A percentile compares a stretch with the other conserved stretches of the same genome.
phyloP scores from a whole-genome alignment of 2,113 vertebrate species.

The Spheniscus mendiculus region DNA sequence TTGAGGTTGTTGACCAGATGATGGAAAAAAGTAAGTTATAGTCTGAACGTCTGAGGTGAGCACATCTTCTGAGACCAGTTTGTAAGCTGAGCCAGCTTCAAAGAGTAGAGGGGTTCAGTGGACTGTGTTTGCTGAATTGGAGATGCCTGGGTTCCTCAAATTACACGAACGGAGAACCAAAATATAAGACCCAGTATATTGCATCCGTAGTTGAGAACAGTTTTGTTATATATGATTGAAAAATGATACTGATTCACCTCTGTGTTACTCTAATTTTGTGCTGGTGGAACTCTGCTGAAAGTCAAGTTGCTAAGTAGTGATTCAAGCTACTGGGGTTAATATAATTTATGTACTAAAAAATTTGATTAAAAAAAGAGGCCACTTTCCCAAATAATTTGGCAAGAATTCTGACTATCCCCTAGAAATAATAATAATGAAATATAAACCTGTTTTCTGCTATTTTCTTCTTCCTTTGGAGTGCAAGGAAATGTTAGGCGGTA shows the following conservation, averaged over 20 bases:
- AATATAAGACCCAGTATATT: background rate
- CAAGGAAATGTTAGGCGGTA: background rate
- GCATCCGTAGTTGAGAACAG: background rate
- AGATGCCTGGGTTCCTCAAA: background rate
- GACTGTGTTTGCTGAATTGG: background rate
- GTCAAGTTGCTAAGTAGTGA: background rate
- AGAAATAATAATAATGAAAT: background rate
- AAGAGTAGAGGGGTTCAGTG: background rate
- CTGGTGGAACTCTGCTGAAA: background rate
- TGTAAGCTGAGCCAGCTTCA: background rate
- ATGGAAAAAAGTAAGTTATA: background rate
- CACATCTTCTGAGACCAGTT: background rate
- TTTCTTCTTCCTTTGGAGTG: background rate
- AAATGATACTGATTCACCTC: background rate
- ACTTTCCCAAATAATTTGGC: background rate
- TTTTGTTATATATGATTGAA: background rate
- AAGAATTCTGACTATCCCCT: background rate
- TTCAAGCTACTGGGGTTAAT: background rate
- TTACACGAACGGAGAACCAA: accelerated
- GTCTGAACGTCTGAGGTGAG: background rate
- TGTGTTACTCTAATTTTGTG: background rate
- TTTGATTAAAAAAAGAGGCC: background rate
- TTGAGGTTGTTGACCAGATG: background rate
- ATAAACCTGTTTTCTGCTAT: background rate
- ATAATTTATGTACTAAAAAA: background rate